Percentiles rank a stretch among this genome's conserved stretches.
phyloP scores from a whole-genome alignment of 2,113 vertebrate genomes.

The Dromiciops gliroides region DNA sequence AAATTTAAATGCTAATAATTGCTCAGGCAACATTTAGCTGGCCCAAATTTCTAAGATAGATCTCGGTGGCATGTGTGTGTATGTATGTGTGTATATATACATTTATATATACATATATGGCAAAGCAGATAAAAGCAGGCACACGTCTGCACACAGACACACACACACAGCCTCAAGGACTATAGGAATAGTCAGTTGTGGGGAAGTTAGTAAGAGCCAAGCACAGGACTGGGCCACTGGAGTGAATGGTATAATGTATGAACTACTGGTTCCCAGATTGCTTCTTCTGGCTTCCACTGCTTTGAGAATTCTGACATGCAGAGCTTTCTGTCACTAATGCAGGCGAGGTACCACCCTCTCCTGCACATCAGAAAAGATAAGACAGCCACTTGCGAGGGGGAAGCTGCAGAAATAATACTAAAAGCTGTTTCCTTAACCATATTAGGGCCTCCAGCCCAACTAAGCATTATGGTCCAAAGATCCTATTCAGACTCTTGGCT shows the following conservation, averaged over 20 bases:
- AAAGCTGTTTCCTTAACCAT: neutral
- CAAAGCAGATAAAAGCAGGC: neutral
- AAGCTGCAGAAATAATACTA: constrained; percentile 22
- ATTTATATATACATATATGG: too few relatives aligned
- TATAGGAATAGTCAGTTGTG: constrained; percentile 15
- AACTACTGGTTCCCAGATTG: neutral
- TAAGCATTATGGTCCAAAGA: neutral
- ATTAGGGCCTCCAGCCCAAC: neutral
- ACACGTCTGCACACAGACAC: neutral
- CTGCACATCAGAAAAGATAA: neutral
- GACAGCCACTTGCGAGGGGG: neutral
- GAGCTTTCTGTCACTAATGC: neutral
- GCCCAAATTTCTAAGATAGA: constrained; percentile 54
- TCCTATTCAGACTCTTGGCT: neutral
- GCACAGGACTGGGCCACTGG: neutral
- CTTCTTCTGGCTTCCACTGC: neutral
- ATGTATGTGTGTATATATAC: too few relatives aligned
- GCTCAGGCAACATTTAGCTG: constrained; percentile 63
- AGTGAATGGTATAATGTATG: neutral
- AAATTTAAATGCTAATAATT: constrained; percentile 67
- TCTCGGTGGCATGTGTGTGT: constrained; percentile 36
- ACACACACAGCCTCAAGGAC: neutral
- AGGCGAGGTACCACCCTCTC: neutral
- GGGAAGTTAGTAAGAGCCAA: constrained; percentile 9
- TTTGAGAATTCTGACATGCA: neutral